These are phyloP conservation scores for Struthio camelus DNA, from an alignment of 2,113 vertebrate species.

Conservation along the genomic window DNA sequence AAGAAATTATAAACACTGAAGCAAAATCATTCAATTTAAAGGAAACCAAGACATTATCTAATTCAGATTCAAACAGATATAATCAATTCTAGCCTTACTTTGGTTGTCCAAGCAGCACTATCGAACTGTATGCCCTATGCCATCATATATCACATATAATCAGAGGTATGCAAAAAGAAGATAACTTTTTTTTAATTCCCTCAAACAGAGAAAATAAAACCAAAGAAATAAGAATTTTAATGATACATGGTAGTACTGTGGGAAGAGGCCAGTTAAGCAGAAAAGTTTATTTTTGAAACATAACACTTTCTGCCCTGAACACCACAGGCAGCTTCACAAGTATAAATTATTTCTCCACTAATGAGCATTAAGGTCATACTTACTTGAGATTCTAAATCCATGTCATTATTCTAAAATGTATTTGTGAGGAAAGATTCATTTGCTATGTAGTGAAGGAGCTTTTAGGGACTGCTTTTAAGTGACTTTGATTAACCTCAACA, in stretches of 20 bases:
- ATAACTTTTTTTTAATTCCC: not conserved
- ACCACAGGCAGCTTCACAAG: conserved; percentile 1
- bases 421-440: conserved; percentile 35
- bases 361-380: conserved; percentile 26
- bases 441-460: not conserved
- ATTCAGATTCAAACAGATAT: not conserved
- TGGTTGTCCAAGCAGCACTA: not conserved
- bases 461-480: conserved; percentile 46
- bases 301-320: conserved; percentile 15
- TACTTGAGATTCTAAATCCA: conserved; percentile 23
- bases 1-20: not conserved
- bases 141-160: not conserved
- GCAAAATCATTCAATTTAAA: not conserved
- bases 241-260: not conserved
- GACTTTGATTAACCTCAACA: conserved; percentile 48
- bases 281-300: conserved; percentile 33
- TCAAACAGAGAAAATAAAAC: not conserved
- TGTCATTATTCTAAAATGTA: conserved; percentile 33
- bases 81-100: not conserved
- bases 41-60: not conserved
- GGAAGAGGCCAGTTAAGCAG: not conserved
- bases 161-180: not conserved
- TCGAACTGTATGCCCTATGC: not conserved
- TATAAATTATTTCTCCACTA: conserved; percentile 30
- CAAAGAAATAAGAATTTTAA: not conserved